A percentile compares a stretch with the other conserved stretches of the same genome.
Conservation (phyloP, 1,140 invertebrate species). For the Hirudo medicinalis region DNA sequence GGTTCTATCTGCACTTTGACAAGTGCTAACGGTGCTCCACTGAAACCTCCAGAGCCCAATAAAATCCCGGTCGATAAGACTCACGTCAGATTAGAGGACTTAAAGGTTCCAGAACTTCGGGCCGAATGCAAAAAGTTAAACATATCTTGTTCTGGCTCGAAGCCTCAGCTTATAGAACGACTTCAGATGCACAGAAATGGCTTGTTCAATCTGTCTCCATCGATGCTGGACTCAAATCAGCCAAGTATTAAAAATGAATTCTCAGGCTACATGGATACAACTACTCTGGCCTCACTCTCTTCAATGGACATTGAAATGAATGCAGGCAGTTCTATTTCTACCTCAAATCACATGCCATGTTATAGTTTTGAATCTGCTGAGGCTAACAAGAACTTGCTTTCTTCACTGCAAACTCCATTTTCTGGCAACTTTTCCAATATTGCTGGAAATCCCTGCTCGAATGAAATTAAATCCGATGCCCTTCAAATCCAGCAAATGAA, state of each 20-base stretch:
- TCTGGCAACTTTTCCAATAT: too few relatives aligned
- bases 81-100: background rate
- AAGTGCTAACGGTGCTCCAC: background rate
- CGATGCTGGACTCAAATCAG: too few relatives aligned
- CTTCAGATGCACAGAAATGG: background rate
- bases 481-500: too few relatives aligned
- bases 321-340: conserved; percentile 23
- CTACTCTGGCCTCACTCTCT: conserved; percentile 26
- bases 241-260: too few relatives aligned
- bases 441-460: too few relatives aligned
- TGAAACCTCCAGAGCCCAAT: background rate
- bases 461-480: too few relatives aligned
- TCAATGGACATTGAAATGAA: conserved; percentile 16
- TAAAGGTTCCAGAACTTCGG: conserved; percentile 3
- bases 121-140: conserved; percentile 8
- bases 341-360: conserved; percentile 14
- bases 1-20: background rate
- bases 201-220: too few relatives aligned
- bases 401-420: too few relatives aligned
- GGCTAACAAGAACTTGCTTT: background rate
- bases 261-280: conserved; percentile 9
- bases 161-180: conserved; percentile 12
- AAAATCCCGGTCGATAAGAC: background rate
- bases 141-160: background rate
- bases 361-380: conserved; percentile 19